phyloP scores from a whole-genome alignment of 2,113 vertebrate species.

The Nothoprocta perdicaria region DNA sequence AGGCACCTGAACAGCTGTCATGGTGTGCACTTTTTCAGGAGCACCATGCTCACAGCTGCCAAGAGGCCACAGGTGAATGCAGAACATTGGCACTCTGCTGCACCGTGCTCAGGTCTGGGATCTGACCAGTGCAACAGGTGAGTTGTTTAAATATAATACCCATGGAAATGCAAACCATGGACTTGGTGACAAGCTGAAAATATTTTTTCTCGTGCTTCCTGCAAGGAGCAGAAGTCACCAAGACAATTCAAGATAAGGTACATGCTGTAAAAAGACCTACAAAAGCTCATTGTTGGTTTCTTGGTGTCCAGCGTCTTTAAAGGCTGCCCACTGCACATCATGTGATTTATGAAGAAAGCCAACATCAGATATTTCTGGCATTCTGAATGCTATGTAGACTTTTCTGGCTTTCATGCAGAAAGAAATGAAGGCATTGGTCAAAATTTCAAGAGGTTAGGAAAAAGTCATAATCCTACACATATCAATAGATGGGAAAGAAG shows the following conservation, averaged over 20 bases:
- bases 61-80: no score
- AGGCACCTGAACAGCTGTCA: background rate
- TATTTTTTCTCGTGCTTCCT: background rate
- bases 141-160: background rate
- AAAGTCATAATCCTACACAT: slow-evolving; percentile 24
- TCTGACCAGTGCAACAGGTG: no score
- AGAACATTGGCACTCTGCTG: background rate
- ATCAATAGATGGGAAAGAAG: slow-evolving; percentile 30
- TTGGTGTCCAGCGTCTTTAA: background rate
- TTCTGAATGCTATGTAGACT: slow-evolving; percentile 17
- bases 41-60: background rate
- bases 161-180: background rate
- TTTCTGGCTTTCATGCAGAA: background rate
- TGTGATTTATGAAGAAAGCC: background rate
- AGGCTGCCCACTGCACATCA: background rate
- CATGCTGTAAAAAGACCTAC: fast-evolving
- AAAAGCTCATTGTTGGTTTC: background rate
- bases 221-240: background rate
- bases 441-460: slow-evolving; percentile 10
- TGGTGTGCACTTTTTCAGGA: background rate
- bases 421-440: slow-evolving; percentile 14
- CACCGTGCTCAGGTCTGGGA: background rate
- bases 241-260: background rate
- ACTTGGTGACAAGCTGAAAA: background rate
- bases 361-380: background rate